phyloP scores from a whole-genome alignment of 2,113 vertebrate species.

The Osmerus mordax region DNA sequence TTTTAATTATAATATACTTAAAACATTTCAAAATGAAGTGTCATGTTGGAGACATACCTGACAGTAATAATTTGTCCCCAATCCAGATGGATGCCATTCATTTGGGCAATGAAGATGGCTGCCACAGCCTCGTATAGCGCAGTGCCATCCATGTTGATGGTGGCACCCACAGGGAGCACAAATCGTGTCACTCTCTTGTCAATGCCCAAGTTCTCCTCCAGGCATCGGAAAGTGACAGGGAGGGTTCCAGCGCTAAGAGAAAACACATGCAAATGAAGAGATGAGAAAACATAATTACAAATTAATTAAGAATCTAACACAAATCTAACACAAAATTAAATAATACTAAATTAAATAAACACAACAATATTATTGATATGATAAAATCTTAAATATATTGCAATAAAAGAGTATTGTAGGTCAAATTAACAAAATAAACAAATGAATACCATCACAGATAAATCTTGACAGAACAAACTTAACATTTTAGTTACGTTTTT shows the following conservation, averaged over 20 bases:
- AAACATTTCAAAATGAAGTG: too few species aligned
- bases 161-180: conserved; percentile 95
- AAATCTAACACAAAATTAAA: background rate
- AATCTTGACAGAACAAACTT: too few species aligned
- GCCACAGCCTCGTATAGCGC: conserved; percentile 97
- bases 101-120: conserved; percentile 98
- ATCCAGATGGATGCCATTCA: conserved; percentile 91
- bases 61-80: conserved; percentile 95
- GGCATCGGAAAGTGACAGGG: conserved; percentile 94
- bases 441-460: too few species aligned
- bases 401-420: too few species aligned
- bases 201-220: conserved; percentile 95
- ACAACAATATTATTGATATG: too few species aligned
- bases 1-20: too few species aligned
- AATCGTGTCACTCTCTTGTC: conserved; percentile 97
- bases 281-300: too few species aligned
- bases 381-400: too few species aligned
- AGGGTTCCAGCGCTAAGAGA: conserved; percentile 87
- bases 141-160: conserved; percentile 98
- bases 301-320: background rate
- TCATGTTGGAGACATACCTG: conserved; percentile 72
- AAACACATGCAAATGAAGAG: too few species aligned
- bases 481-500: too few species aligned
- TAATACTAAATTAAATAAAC: background rate
- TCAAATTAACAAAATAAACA: too few species aligned